Base-by-base conservation (phyloP, 2,113 vertebrate species). In the Stegastes partitus region DNA sequence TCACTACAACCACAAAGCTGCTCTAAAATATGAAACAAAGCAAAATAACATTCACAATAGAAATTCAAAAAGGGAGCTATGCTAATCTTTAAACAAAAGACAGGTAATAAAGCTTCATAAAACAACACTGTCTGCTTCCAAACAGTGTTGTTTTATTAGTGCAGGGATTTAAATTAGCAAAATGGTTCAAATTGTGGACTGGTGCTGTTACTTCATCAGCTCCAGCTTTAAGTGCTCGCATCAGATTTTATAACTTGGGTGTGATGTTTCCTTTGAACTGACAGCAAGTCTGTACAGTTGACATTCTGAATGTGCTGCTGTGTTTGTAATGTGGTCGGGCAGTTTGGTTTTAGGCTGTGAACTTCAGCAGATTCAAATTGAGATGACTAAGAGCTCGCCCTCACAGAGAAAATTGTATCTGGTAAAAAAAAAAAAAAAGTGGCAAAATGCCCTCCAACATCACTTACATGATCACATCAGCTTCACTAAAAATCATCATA, bases 1-100 rank as follows among this genome's bases (percentile, higher is more conserved):
- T 79, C 74, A 78, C 47, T 74, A 81, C 56, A 87, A 80, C 57
- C 81, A 81, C 65, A 74, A 77, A 72, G 86, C 79, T 89, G 83
- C 84, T 77, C 57, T 14, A 72, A 37, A 34, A 51, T 51, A 18
- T 25, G 14, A 57, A 57, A 31, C 12, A 23, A 63, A 9, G 9
- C 11, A 37, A 64, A 83, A 28, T 14, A 8, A 85, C 22, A 71
- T 75, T 69, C 9, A 73, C 1, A 47, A 73, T 14, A 44, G 11
- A 47, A 73, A 54, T 9, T 22, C 1, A 56, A 68, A 68, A 58
- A 50, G 19, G 22, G 10, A 22, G 15, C 28, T 49, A 49, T 4
- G 39, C 1, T 1, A 39, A 15, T 45, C 31, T 28, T 28, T 28
- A 3, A 28, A 21, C 15, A 31, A 61, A 16, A 63, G 21, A 39